Base-by-base conservation (phyloP, 2,797 vertebrate genomes). In the Remorina albescens region DNA sequence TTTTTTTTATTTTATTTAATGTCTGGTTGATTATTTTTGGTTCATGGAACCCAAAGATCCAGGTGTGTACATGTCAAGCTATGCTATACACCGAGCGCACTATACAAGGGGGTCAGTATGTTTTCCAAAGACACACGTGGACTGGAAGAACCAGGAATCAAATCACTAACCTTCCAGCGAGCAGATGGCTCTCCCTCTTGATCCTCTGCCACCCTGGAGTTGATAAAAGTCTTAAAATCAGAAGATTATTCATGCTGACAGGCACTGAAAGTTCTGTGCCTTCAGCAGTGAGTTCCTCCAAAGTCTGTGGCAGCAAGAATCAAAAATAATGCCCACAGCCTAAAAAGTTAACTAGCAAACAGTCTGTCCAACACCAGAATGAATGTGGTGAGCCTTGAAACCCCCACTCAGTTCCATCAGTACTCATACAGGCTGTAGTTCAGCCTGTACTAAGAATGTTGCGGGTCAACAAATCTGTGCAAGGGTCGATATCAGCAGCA, bases 281-380 rank as follows among this genome's bases (percentile, higher is more conserved):
- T 30, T 8, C 19, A 55, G 8, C 36, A 42, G n/a, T 5, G 26
- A 9, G 5, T 16, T 13, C 23, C 2, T 42, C 50, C 34, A 28
- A 30, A 6, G 16, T 54, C 64, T 4, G 9, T 28, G 41, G 53
- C n/a, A 25, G 9, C 19, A 67, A 23, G 32, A 39, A 39, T 6
- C 47, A 54, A 18, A 28, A 54, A 54, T 51, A 54, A n/a, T 54
- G 28, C 18, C 51, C 50, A 51, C n/a, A 36, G n/a, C n/a, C 10
- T 26, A 58, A 66, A 26, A 32, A 30, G 28, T 28, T 34, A 46
- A 56, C 30, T 36, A 37, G 30, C 54, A 47, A 15, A 47, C 28
- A 49, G 7, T 46, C 2, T n/a, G 28, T 54, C 13, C 11, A 2
- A 13, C 42, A 25, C 21, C 36, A 28, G 11, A 44, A 54, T 11